Base-by-base conservation (phyloP, 2,888 invertebrate genomes). In the Encarsia formosa region DNA sequence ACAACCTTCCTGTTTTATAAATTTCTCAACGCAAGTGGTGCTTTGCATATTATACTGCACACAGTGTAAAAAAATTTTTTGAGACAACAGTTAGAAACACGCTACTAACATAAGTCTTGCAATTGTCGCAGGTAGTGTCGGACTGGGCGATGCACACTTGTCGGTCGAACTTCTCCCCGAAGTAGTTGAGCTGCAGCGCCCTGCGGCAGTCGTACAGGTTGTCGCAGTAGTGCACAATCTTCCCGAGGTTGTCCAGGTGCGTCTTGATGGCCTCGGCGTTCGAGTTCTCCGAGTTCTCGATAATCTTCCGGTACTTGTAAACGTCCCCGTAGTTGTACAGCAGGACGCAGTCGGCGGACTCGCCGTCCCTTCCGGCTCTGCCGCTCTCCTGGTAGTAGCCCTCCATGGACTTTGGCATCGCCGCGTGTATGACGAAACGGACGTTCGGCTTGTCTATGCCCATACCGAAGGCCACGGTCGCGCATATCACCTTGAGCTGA, bases 381-480 rank as follows among this genome's bases (percentile, higher is more conserved):
- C 98, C 98, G n/a, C 95, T 88, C 78, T 99, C 98, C 75, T 98
- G 97, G 77, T 98, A 98, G 74, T 93, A 97, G 0, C 93, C 94
- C 75, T 98, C 97, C 61, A 97, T 87, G 1, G 93, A 93, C 77
- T 95, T 95, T 20, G 97, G 95, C 67, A 97, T 70, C 3, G 92
- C 88, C 74, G 88, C 91, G 74, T 97, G 97, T 48, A 97, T 82
- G 2, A 97, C 97, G 77, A 85, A 96, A 2, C 96, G 86, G 6
- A 97, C 90, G 78, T 98, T 93, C 1, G 96, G 91, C 69, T 99
- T 99, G 76, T 99, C 98, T 56, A 99, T 96, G 15, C 98, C 98
- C 98, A 99, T 98, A 20, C 94, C 94, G 78, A 99, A 99, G 1
- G 98, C 98, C 64, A 98, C 91, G 0, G 99, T 99, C 1, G 98